phyloP scores from a whole-genome alignment of 2,113 vertebrate genomes.

The Actinemys pallida region DNA sequence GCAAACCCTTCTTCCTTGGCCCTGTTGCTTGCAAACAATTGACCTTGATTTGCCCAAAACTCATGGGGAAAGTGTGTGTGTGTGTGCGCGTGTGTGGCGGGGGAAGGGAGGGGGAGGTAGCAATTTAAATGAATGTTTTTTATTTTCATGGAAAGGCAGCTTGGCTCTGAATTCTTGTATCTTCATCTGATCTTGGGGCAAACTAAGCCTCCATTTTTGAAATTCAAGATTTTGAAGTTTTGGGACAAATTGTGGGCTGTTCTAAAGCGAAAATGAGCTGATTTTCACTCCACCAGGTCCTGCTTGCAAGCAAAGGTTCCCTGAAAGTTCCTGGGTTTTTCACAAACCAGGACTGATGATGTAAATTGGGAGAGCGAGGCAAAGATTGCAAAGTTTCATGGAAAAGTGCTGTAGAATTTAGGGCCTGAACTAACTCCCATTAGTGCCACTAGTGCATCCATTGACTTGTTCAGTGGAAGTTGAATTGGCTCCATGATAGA shows the following conservation, averaged over 20 bases:
- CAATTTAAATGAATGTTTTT: not conserved
- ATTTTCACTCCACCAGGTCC: not conserved
- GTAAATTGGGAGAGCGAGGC: not conserved
- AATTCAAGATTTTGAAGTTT: not conserved
- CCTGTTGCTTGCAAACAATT: not conserved
- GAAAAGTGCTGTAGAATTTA: not conserved
- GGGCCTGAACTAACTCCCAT: not conserved
- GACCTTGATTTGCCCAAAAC: not conserved
- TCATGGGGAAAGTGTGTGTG: not conserved
- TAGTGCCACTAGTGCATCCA: not conserved
- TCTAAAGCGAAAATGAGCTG: not conserved
- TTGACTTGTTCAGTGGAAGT: not conserved
- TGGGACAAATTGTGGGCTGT: not conserved
- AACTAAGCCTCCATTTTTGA: not conserved
- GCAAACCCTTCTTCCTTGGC: not conserved
- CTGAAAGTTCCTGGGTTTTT: not conserved
- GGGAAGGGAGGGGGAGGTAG: not conserved
- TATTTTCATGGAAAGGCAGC: not conserved
- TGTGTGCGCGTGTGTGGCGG: not conserved
- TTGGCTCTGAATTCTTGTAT: not conserved
- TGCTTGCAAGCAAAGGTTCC: not conserved
- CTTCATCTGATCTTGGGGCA: not conserved
- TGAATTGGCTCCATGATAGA: not conserved
- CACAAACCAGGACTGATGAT: not conserved
- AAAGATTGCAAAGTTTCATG: not conserved